A percentile compares a stretch with the other conserved stretches of the same genome.
phyloP scores from a whole-genome alignment of 1,140 invertebrate genomes.

The Brevipalpus yothersi region DNA sequence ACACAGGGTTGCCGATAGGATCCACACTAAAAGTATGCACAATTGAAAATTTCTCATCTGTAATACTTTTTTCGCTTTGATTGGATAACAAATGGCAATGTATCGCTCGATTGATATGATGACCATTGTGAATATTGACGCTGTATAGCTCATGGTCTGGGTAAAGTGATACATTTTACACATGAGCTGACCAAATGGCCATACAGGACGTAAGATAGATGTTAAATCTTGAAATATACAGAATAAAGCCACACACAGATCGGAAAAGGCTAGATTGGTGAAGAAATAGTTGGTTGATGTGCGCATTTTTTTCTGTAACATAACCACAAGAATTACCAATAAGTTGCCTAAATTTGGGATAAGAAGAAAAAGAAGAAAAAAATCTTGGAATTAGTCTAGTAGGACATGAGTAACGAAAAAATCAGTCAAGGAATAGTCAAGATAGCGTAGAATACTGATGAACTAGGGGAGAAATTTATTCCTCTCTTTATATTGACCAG shows the following conservation, averaged over 20 bases:
- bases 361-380: not conserved
- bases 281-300: slow-evolving; percentile 63
- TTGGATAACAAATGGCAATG: slow-evolving; percentile 53
- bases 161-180: slow-evolving; percentile 63
- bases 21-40: slow-evolving; percentile 44
- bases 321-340: slow-evolving; percentile 52
- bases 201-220: slow-evolving; percentile 43
- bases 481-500: too few relatives aligned
- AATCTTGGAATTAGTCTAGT: too few relatives aligned
- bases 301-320: slow-evolving; percentile 40
- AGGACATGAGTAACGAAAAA: too few relatives aligned
- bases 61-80: slow-evolving; percentile 37
- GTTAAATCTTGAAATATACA: slow-evolving; percentile 59
- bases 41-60: slow-evolving; percentile 23
- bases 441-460: too few relatives aligned
- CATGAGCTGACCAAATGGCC: slow-evolving; percentile 47
- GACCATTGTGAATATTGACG: slow-evolving; percentile 50
- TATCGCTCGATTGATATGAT: slow-evolving; percentile 57
- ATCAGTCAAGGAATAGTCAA: too few relatives aligned
- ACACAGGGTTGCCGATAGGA: slow-evolving; percentile 43
- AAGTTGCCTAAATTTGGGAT: slow-evolving; percentile 36
- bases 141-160: slow-evolving; percentile 47
- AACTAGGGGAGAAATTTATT: too few relatives aligned
- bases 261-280: slow-evolving; percentile 52
- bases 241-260: slow-evolving; percentile 57